phyloP scores from a whole-genome alignment of 53 echinoderm and acorn worm species.

The Stichopus horrens region DNA sequence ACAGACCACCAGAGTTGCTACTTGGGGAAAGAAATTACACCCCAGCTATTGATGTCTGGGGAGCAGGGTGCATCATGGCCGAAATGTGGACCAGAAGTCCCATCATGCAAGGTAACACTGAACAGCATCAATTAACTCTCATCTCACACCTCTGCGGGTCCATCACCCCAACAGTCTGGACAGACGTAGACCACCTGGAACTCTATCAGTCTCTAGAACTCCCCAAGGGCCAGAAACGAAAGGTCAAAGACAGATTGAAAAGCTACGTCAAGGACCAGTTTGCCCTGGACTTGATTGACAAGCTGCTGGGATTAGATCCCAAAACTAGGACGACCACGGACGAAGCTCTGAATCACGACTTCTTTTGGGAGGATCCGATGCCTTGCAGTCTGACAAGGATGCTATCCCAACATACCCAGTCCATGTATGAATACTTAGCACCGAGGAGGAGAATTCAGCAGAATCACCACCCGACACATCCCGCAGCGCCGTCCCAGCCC shows the following conservation, averaged over 20 bases:
- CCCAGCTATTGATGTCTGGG: constrained; percentile 92
- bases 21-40: constrained; percentile 94
- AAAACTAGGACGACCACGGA: constrained; percentile 70
- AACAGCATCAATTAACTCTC: constrained; percentile 93
- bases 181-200: constrained; percentile 82
- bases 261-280: constrained; percentile 95
- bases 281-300: constrained; percentile 91
- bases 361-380: constrained; percentile 96
- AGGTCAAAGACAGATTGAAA: constrained; percentile 87
- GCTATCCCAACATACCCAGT: constrained; percentile 87
- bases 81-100: constrained; percentile 99
- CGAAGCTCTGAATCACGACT: constrained; percentile 88
- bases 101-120: constrained; percentile 98
- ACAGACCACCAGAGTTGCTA: constrained; percentile 90
- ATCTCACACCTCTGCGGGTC: constrained; percentile 93
- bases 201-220: constrained; percentile 83
- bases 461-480: constrained; percentile 44
- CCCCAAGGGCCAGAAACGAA: constrained; percentile 86
- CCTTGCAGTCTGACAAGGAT: constrained; percentile 71
- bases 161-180: constrained; percentile 79
- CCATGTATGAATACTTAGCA: constrained; percentile 96
- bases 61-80: constrained; percentile 97
- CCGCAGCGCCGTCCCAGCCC: not conserved
- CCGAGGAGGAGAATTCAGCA: constrained; percentile 74
- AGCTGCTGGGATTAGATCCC: constrained; percentile 79